Conservation (phyloP, 2,888 invertebrate genomes). For the Epistrophella euchroma region DNA sequence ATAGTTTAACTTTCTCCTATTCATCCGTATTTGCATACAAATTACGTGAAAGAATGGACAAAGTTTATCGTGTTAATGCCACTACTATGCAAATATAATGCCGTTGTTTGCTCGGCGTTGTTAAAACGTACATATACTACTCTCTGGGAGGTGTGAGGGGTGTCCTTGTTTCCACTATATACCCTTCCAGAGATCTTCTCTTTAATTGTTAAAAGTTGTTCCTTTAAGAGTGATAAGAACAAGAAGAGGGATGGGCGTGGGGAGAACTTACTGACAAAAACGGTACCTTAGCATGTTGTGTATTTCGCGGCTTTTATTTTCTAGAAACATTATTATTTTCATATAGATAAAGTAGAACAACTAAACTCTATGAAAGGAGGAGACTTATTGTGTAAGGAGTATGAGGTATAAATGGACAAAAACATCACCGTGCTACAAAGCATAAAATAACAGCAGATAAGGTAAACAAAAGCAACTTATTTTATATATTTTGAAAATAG, state of each 20-base stretch:
- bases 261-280: conserved; percentile 42
- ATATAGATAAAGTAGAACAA: conserved; percentile 27
- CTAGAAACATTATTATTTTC: conserved; percentile 40
- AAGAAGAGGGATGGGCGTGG: neutral
- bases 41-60: conserved; percentile 76
- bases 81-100: conserved; percentile 74
- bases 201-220: conserved; percentile 74
- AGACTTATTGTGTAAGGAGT: neutral
- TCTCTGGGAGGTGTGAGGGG: conserved; percentile 7
- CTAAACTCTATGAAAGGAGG: neutral
- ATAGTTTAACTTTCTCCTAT: conserved; percentile 76
- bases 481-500: neutral
- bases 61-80: conserved; percentile 76
- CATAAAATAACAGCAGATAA: conserved; percentile 26
- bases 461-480: conserved; percentile 30
- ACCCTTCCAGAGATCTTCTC: conserved; percentile 42
- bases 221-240: conserved; percentile 42
- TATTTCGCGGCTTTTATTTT: conserved; percentile 43
- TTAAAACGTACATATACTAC: conserved; percentile 11
- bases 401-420: neutral
- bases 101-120: conserved; percentile 50
- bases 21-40: conserved; percentile 76
- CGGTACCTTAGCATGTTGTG: conserved; percentile 19
- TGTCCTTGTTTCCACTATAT: conserved; percentile 25
- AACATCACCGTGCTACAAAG: conserved; percentile 9